A percentile compares a stretch with the other conserved stretches of the same genome.
Evolutionary conservation across 1,140 invertebrate genomes (phyloP).

Genomic region (Macrobrachium nipponense): DNA sequence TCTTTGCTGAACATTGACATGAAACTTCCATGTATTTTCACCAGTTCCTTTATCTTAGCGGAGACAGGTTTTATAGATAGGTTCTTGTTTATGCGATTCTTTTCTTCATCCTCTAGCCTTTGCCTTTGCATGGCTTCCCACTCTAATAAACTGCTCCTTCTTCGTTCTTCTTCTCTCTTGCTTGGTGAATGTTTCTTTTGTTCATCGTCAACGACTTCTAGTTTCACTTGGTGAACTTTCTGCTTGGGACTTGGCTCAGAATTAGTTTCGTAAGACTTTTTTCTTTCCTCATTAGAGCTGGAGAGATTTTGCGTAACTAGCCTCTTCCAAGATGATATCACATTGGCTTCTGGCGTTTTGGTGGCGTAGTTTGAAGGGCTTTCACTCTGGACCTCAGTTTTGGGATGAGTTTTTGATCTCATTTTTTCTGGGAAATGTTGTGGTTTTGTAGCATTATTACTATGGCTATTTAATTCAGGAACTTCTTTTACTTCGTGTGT

Average conservation of each 20-base stretch:
- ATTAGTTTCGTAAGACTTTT: background rate
- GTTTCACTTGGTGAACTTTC: slow-evolving; percentile 37
- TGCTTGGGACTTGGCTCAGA: background rate
- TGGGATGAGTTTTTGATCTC: background rate
- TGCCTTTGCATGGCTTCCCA: slow-evolving; percentile 62
- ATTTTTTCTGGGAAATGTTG: background rate
- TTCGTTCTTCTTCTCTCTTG: slow-evolving; percentile 18
- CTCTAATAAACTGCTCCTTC: slow-evolving; percentile 47
- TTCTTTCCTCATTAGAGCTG: slow-evolving; percentile 7
- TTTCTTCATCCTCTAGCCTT: slow-evolving; percentile 62
- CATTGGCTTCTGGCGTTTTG: background rate
- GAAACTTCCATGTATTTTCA: slow-evolving; percentile 60
- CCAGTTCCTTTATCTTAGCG: slow-evolving; percentile 61
- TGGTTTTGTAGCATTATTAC: too few relatives aligned
- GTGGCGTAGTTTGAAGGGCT: background rate
- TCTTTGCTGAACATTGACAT: slow-evolving; percentile 59
- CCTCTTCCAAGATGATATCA: background rate
- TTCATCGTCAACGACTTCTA: slow-evolving; percentile 47
- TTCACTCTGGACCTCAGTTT: background rate
- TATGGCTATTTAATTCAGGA: background rate
- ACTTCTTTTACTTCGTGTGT: background rate
- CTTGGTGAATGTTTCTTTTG: background rate
- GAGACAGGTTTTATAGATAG: slow-evolving; percentile 60
- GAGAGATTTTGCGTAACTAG: background rate
- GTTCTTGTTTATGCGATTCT: slow-evolving; percentile 60